Conservation (phyloP, 2,113 vertebrate genomes). For the Pterophyllum scalare region DNA sequence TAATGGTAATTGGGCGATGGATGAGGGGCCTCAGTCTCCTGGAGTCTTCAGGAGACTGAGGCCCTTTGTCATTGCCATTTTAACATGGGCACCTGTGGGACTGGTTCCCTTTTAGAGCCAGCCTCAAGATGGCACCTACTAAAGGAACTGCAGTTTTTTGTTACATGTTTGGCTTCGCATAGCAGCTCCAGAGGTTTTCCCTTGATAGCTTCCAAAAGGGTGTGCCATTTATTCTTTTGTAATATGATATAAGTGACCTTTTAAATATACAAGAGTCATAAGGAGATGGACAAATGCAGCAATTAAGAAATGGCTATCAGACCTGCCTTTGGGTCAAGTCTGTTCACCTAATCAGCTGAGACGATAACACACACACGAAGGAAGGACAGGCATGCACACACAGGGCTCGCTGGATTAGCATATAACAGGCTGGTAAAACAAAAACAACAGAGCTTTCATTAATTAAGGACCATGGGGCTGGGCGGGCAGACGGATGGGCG, state of each 20-base stretch:
- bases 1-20: too few species aligned
- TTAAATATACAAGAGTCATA: not conserved
- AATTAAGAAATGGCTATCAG: conserved; percentile 6
- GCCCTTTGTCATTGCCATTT: too few species aligned
- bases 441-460: conserved; percentile 73
- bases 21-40: too few species aligned
- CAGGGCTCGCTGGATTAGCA: conserved; percentile 59
- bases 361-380: conserved; percentile 30
- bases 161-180: not conserved
- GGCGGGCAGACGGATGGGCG: conserved; percentile 67
- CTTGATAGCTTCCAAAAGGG: not conserved
- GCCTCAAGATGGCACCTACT: too few species aligned
- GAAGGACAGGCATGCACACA: conserved; percentile 31
- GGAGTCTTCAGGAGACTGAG: too few species aligned
- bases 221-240: not conserved
- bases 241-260: not conserved
- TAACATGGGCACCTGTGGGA: too few species aligned
- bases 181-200: not conserved
- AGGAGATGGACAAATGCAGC: not conserved
- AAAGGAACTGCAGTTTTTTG: too few species aligned
- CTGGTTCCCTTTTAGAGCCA: too few species aligned
- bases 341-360: conserved; percentile 37
- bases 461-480: conserved; percentile 71
- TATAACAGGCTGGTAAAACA: conserved; percentile 72
- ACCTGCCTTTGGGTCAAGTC: conserved; percentile 10